Evolutionary conservation across 53 echinoderm and acorn worm genomes (phyloP), one percentile per base, ranked within the genome.

Genomic region (Crossaster papposus): DNA sequence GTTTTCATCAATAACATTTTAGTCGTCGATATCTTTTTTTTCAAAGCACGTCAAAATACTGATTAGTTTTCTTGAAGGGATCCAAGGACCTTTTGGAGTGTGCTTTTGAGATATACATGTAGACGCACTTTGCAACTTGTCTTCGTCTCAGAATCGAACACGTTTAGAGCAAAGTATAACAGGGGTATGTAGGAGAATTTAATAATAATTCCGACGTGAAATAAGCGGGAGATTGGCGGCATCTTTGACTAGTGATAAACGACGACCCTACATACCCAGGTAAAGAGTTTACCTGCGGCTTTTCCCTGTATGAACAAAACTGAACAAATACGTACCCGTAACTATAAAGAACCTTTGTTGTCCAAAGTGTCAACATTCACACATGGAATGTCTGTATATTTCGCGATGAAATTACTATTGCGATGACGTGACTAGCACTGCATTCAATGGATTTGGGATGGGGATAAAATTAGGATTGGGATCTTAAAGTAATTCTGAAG

Each of bases 191-290:
- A 14, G 13, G n/a, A 51, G 22, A 76, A 87, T 87, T 87, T 87
- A 87, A 87, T 87, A 87, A 87, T 75, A 87, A 87, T 87, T 55
- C 58, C 54, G 58, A 72, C 53, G 85, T 52, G 74, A 54, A 85
- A 84, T n/a, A 73, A 72, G n/a, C 4, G 20, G 62, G 58, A 54
- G 75, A 87, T 76, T 55, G 87, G 75, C 87, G 87, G 87, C 58
- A 37, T 87, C 76, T 87, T 87, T 87, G 87, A 87, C 64, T 58
- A 34, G 77, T 36, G 58, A 87, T 75, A 38, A 87, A 87, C 58
- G 75, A 26, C 76, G n/a, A n/a, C n/a, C n/a, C n/a, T 36, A 9
- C 62, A 72, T 34, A 87, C 74, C 76, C 37, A 58, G 87, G 87
- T 75, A 44, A 9, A 26, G 23, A 38, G 30, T 37, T 35, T 18